Evolutionary conservation across 2,888 invertebrate species (phyloP).

Genomic region (Nemapogon koenigi): DNA sequence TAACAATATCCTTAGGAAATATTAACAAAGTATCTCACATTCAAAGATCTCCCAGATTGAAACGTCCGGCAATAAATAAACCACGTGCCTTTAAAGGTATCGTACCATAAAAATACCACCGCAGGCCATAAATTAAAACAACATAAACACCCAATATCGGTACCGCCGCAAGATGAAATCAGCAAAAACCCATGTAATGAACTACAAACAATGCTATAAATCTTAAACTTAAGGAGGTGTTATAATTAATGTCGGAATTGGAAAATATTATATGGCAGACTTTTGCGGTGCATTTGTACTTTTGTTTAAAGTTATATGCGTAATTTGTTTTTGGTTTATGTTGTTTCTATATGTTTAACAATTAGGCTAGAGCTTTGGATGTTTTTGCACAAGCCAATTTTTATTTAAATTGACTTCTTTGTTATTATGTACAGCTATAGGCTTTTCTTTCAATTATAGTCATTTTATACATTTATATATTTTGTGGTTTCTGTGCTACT

Average conservation of each 20-base stretch:
- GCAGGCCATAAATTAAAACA: constrained; percentile 47
- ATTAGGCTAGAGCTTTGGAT: neutral
- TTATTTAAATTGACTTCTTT: too few relatives aligned
- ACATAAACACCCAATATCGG: constrained; percentile 41
- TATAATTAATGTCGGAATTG: constrained; percentile 45
- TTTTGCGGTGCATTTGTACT: neutral
- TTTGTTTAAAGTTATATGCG: neutral
- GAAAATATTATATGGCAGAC: neutral
- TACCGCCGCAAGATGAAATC: neutral
- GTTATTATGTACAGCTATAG: too few relatives aligned
- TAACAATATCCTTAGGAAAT: too few relatives aligned
- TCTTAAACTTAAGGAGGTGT: constrained; percentile 59
- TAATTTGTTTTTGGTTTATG: neutral
- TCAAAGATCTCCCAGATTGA: constrained; percentile 57
- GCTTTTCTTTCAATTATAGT: too few relatives aligned
- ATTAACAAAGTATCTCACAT: too few relatives aligned
- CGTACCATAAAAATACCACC: constrained; percentile 39
- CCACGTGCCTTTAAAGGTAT: constrained; percentile 43
- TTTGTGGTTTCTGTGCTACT: too few relatives aligned
- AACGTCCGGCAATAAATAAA: constrained; percentile 49
- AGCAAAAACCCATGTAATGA: constrained; percentile 31
- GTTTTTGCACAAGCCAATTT: neutral
- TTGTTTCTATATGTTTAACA: neutral
- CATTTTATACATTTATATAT: too few relatives aligned
- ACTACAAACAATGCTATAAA: constrained; percentile 53